Evolutionary conservation across 2,797 vertebrate genomes (phyloP).

Genomic region (Tragopan temminckii): DNA sequence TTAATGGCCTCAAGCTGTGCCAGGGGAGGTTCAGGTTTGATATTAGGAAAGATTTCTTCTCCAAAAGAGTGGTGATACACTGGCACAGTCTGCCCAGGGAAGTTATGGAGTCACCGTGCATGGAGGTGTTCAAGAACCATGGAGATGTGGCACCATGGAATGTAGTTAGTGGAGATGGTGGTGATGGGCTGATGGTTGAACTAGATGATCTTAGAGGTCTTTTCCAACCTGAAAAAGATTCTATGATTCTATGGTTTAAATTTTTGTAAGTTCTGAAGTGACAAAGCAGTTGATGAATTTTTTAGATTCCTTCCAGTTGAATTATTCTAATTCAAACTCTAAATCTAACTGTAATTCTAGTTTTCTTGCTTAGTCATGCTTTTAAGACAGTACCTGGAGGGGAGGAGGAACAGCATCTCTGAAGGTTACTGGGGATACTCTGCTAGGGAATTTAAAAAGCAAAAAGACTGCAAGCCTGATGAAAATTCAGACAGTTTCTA

Average conservation of each 20-base stretch:
- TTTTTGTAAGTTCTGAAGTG: neutral
- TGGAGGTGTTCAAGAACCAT: too few relatives aligned
- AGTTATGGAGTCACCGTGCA: too few relatives aligned
- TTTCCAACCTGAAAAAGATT: too few relatives aligned
- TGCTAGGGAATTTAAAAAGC: neutral
- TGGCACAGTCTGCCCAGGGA: too few relatives aligned
- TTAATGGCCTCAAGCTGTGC: too few relatives aligned
- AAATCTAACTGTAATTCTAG: neutral
- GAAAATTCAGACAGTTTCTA: conserved; percentile 38
- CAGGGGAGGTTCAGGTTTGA: too few relatives aligned
- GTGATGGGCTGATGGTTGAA: too few relatives aligned
- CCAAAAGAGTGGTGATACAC: too few relatives aligned
- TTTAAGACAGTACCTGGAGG: neutral
- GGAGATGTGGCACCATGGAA: too few relatives aligned
- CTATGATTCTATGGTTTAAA: neutral
- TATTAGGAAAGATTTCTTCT: too few relatives aligned
- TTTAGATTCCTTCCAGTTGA: neutral
- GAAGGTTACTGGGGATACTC: neutral
- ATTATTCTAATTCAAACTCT: neutral
- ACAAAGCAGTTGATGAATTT: neutral
- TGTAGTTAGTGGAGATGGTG: too few relatives aligned
- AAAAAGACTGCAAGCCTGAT: conserved; percentile 2
- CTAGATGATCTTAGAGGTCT: too few relatives aligned
- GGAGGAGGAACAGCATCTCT: conserved; percentile 3
- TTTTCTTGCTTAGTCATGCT: conserved; percentile 17